phyloP scores from a whole-genome alignment of 2,113 vertebrate genomes.

The Syrrhaptes paradoxus region DNA sequence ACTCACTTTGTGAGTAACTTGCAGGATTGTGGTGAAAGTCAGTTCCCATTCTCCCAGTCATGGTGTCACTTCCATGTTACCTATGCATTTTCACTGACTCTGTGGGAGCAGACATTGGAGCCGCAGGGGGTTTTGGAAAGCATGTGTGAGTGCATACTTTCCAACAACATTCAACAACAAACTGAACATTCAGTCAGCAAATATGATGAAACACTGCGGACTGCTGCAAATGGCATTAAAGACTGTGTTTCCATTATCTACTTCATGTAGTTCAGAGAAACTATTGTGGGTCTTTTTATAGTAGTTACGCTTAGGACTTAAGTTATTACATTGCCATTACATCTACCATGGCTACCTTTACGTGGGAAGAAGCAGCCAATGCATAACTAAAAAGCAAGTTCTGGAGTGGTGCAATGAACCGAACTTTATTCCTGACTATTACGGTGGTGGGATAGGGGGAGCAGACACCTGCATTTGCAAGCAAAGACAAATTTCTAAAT shows the following conservation, averaged over 20 bases:
- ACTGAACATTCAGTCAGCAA: background rate
- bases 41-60: background rate
- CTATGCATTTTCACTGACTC: background rate
- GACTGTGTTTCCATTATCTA: background rate
- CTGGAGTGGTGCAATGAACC: background rate
- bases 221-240: background rate
- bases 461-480: background rate
- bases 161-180: background rate
- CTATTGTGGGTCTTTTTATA: background rate
- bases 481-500: background rate
- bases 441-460: background rate
- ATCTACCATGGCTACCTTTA: background rate
- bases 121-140: background rate
- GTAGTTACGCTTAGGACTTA: background rate
- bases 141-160: fast-evolving
- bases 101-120: background rate
- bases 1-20: background rate
- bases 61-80: background rate
- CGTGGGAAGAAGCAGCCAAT: background rate
- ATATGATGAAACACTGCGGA: background rate
- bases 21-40: background rate
- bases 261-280: background rate
- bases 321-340: fast-evolving
- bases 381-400: background rate
- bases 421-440: background rate